Base-by-base conservation (phyloP, 1,140 invertebrate genomes). In the Neotoxoptera formosana region DNA sequence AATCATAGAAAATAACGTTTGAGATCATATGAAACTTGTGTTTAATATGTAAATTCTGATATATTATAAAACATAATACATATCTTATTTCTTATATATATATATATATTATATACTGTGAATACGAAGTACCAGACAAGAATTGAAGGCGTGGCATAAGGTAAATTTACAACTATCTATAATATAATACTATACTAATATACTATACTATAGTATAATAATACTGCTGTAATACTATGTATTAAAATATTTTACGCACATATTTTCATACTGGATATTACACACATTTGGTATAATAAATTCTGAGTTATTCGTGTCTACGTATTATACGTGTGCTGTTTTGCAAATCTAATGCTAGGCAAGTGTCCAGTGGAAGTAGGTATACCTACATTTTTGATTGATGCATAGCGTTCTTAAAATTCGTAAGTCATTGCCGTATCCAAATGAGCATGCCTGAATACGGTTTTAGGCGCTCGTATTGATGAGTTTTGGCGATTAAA, bases 221-320 rank as follows among this genome's bases (percentile, higher is more conserved):
- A 87, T 48, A 88, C 14, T 23, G 9, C 60, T 67, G 60, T 76
- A n/a, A 60, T 90, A 60, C 9, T 60, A n/a, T 76, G 14, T 45
- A 90, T 67, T 60, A 67, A 89, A 90, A 90, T 90, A 90, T 90
- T 67, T 45, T 67, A 90, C 56, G 36, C 67, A 83, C 45, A 91
- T n/a, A 41, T 41, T 41, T 81, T 47, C 60, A 30, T 81, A 91
- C 36, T 11, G 81, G 8, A 36, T 84, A 41, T 84, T 76, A 91
- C 45, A 81, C 21, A 81, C 60, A 3, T 83, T 83, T 91, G 30
- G 34, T 67, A 34, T 91, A 83, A 86, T 84, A 86, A 51, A 93
- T 93, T 84, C 11, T 56, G 41, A 67, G 76, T 34, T 84, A 11
- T 53, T 8, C 81, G 23, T 86, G 81, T 56, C 81, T 84, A 48